Evolutionary conservation across 2,113 vertebrate species (phyloP), one percentile per base, ranked within the genome.

Genomic region (Bolborhynchus lineola): DNA sequence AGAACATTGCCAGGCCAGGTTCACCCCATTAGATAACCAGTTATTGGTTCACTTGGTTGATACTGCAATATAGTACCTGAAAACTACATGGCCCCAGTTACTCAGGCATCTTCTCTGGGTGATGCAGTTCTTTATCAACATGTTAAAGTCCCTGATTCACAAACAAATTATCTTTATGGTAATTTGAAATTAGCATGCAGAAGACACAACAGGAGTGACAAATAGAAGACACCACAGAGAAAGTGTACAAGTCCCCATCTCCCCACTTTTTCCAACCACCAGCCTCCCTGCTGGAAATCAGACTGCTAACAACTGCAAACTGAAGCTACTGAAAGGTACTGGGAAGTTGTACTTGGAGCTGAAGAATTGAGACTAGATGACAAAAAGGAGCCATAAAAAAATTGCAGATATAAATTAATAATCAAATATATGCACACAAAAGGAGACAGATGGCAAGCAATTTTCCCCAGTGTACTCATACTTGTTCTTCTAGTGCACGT

Each of bases 361-460:
- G 60, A 95, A 94, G 94, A 89, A 47, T 21, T 74, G 44, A 90
- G 46, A 91, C 49, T 44, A 71, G 20, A 90, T 4, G 13, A 92
- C 55, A 90, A 97, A 75, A 89, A 79, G 11, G 28, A 37, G 18
- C 49, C 83, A 70, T 10, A 92, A 93, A 95, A 93, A 88, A 93
- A 86, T 87, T 70, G 70, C 71, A 94, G 64, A 89, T 82, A 69
- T 94, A 97, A 95, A 97, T 95, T 93, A 97, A 96, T 96, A 93
- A 97, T 94, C 90, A 92, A 96, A 96, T 84, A 94, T 65, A 94
- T 75, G 86, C 59, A 85, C 77, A 92, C 16, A 94, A 93, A 95
- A 83, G 91, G 64, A 97, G 92, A 97, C 97, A 98, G 97, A 98
- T 98, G 97, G 96, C 68, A 93, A 97, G 90, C 87, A 86, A 94